Conservation (phyloP, 2,113 vertebrate species). For the Saguinus imperator region DNA sequence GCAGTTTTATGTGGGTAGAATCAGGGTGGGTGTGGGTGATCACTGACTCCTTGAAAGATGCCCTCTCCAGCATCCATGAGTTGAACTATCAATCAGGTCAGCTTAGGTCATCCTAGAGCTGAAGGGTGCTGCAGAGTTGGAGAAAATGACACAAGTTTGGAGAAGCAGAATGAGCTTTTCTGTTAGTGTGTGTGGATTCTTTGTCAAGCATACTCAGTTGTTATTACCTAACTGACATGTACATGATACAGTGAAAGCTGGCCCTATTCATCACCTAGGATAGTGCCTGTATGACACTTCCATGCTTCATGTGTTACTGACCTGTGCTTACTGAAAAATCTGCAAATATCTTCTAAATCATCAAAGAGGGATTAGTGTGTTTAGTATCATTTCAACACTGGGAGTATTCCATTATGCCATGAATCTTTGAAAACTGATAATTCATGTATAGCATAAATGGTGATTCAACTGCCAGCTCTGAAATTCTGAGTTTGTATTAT, state of each 20-base stretch:
- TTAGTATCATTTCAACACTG: slow-evolving; percentile 27
- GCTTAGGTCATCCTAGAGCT: slow-evolving; percentile 25
- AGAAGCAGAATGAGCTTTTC: slow-evolving; percentile 31
- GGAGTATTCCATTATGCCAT: neutral
- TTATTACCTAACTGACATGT: slow-evolving; percentile 44
- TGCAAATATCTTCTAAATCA: slow-evolving; percentile 47
- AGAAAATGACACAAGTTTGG: slow-evolving; percentile 46
- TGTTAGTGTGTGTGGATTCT: slow-evolving; percentile 3
- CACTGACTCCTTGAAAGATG: neutral
- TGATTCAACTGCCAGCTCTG: slow-evolving; percentile 17
- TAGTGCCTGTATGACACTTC: neutral
- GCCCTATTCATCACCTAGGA: slow-evolving; percentile 30
- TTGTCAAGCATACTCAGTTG: slow-evolving; percentile 36
- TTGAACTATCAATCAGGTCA: neutral
- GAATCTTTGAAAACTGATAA: slow-evolving; percentile 41
- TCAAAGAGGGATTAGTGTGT: neutral
- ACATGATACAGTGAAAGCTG: neutral
- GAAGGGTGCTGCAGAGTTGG: neutral
- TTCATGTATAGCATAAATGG: neutral
- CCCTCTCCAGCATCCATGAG: neutral
- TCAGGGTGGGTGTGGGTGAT: neutral
- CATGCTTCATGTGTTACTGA: slow-evolving; percentile 51
- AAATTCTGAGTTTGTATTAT: slow-evolving; percentile 11
- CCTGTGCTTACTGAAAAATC: slow-evolving; percentile 19
- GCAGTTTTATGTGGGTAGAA: neutral